Conservation (phyloP, 1,140 invertebrate species). For the Drosophila pachea region DNA sequence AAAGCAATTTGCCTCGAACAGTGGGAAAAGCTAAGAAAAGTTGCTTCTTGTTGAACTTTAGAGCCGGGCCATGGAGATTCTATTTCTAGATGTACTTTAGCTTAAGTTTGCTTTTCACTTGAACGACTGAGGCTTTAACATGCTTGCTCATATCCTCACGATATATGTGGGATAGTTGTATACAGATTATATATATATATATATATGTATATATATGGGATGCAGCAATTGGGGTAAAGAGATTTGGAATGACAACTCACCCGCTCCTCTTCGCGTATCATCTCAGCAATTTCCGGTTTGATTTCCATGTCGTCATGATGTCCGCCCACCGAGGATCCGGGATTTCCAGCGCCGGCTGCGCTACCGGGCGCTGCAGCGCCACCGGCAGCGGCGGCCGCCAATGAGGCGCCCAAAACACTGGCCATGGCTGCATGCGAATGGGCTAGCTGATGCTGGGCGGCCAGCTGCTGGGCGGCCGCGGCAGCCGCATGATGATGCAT, state of each 20-base stretch:
- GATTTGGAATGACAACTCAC: conserved; percentile 83
- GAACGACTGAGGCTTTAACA: too few species aligned
- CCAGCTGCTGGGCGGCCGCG: conserved; percentile 69
- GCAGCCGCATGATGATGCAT: conserved; percentile 71
- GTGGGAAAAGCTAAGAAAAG: too few species aligned
- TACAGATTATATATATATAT: too few species aligned
- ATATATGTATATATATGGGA: too few species aligned
- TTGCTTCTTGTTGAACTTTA: too few species aligned
- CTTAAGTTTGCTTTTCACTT: too few species aligned
- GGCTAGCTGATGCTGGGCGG: conserved; percentile 71
- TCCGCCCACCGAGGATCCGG: conserved; percentile 46
- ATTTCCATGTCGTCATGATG: conserved; percentile 90
- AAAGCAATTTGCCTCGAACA: too few species aligned
- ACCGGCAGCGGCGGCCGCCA: conserved; percentile 53
- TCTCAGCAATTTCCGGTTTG: conserved; percentile 94
- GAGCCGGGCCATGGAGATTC: too few species aligned
- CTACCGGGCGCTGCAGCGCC: conserved; percentile 48
- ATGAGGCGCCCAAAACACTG: conserved; percentile 57
- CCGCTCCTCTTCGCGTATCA: conserved; percentile 96
- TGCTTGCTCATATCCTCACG: too few species aligned
- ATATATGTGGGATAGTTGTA: too few species aligned
- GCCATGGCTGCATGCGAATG: conserved; percentile 73
- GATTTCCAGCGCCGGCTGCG: conserved; percentile 35
- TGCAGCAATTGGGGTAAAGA: background rate
- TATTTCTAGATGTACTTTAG: too few species aligned